Evolutionary conservation across 2,888 invertebrate species (phyloP), one percentile per base, ranked within the genome.

Genomic region (Nymphalis urticae): DNA sequence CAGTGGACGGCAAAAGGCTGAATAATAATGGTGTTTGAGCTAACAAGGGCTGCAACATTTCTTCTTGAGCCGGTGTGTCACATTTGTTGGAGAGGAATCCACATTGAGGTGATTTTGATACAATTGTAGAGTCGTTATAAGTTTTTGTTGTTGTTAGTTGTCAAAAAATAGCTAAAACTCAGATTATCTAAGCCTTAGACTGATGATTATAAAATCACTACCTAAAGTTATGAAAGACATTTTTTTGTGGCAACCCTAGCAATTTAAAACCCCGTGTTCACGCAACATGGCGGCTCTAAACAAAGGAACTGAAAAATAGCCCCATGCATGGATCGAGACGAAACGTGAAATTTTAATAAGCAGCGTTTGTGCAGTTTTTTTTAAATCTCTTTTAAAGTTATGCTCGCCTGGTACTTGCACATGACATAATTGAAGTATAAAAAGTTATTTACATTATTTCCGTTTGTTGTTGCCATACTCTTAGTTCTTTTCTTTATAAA

Each of bases 331-430:
- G 42, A 66, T 60, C 17, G 60, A 53, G 59, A 51, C 56, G 60
- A 51, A 66, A 51, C 48, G 58, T 60, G 65, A 66, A 66, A 60
- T 66, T 66, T 66, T 66, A n/a, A 60, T 65, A 32, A 65, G 42
- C 16, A 47, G 50, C 48, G 48, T 27, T 19, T 17, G 27, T 60
- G n/a, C 47, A 47, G 32, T 24, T n/a, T 19, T 10, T n/a, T 47
- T 47, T 48, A 17, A 24, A 48, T n/a, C 48, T 48, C 60, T 60
- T 60, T 60, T 27, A 56, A 56, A 27, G 17, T 7, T 27, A 32
- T 56, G 54, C 7, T 32, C n/a, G 54, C 32, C 54, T 56, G 32
- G 32, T 56, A 56, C 54, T 32, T 56, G 17, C 27, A 32, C 17
- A 17, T 56, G 27, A 32, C 27, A 17, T 32, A 27, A 17, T 54